Conservation (phyloP, 1,140 invertebrate species). For the Helicoverpa armigera region DNA sequence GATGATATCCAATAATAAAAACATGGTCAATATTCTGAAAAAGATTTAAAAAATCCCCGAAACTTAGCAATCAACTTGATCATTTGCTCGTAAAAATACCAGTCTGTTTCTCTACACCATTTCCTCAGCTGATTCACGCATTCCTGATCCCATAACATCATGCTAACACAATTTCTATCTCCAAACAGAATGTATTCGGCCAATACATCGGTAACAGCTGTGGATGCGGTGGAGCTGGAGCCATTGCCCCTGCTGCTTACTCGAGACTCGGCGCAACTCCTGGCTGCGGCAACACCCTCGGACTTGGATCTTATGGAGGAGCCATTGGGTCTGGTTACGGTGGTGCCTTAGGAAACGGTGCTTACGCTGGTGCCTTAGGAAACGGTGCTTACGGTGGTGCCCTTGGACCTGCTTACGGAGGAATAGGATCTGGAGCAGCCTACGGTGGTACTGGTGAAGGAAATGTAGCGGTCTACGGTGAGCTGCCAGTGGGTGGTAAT, state of each 20-base stretch:
- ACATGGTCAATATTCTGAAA: too few species aligned
- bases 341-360: neutral
- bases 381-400: too few species aligned
- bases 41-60: too few species aligned
- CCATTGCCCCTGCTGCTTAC: neutral
- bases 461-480: slow-evolving; percentile 42
- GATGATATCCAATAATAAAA: too few species aligned
- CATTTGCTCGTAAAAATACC: too few species aligned
- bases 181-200: neutral
- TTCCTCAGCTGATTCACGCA: too few species aligned
- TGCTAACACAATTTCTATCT: too few species aligned
- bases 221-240: neutral
- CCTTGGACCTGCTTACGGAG: too few species aligned
- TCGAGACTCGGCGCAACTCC: neutral
- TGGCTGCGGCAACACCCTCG: neutral
- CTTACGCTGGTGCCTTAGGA: slow-evolving; percentile 5
- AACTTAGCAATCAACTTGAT: too few species aligned
- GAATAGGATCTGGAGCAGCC: too few species aligned
- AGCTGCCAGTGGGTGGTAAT: slow-evolving; percentile 41
- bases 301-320: slow-evolving; percentile 4
- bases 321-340: neutral
- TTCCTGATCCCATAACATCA: too few species aligned
- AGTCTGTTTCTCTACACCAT: too few species aligned
- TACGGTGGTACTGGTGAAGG: slow-evolving; percentile 21
- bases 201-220: neutral